These are phyloP conservation scores for Zhengitettix transpicula DNA, from an alignment of 2,888 invertebrate species.

Conservation along the genomic window DNA sequence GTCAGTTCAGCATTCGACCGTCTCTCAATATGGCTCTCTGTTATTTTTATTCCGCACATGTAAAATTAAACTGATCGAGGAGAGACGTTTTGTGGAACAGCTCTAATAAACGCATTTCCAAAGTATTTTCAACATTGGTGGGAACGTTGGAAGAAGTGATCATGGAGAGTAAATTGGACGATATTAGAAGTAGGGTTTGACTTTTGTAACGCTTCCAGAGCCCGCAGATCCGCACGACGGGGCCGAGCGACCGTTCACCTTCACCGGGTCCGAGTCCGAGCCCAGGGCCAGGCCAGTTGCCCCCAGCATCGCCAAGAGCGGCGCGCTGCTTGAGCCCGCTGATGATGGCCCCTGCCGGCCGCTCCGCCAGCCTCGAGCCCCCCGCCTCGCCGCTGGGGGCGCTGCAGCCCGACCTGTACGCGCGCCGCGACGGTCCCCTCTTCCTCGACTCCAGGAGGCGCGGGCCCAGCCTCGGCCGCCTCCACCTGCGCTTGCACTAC, in stretches of 20 bases:
- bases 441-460: slow-evolving; percentile 45
- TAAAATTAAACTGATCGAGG: too few relatives aligned
- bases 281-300: not conserved
- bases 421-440: slow-evolving; percentile 60
- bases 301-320: slow-evolving; percentile 17
- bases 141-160: too few relatives aligned
- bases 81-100: too few relatives aligned
- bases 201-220: not conserved
- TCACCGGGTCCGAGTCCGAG: slow-evolving; percentile 31
- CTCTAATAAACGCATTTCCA: too few relatives aligned
- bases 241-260: slow-evolving; percentile 40
- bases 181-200: too few relatives aligned
- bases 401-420: slow-evolving; percentile 74
- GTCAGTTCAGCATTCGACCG: too few relatives aligned
- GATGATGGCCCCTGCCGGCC: slow-evolving; percentile 44
- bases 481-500: slow-evolving; percentile 72
- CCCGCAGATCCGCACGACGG: slow-evolving; percentile 15
- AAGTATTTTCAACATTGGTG: too few relatives aligned
- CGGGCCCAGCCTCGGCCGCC: slow-evolving; percentile 57
- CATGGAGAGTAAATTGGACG: too few relatives aligned
- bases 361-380: slow-evolving; percentile 21
- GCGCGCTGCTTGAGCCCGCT: slow-evolving; percentile 52
- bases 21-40: too few relatives aligned
- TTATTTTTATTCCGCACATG: too few relatives aligned
- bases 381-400: slow-evolving; percentile 54